These are phyloP conservation scores for Rhyacichthys aspro DNA, from an alignment of 2,797 vertebrate genomes.

Conservation along the genomic window DNA sequence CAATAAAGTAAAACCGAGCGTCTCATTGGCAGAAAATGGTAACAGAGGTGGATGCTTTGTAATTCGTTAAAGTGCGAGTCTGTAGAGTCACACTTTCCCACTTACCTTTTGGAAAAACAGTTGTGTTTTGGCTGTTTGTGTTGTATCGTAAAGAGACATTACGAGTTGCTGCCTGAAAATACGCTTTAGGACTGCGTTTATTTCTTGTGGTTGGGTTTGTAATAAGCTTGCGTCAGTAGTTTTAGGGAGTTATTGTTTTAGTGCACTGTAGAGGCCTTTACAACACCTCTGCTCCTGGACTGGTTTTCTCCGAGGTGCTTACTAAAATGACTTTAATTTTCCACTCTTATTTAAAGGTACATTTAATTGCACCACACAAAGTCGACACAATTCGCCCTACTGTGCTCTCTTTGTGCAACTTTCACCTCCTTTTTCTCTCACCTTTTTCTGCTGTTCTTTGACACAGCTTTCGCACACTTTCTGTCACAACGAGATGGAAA, in stretches of 20 bases:
- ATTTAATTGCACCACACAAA: slow-evolving; percentile 14
- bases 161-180: not conserved
- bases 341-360: slow-evolving; percentile 43
- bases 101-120: no score
- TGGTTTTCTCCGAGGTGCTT: slow-evolving; percentile 27
- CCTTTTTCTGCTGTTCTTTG: slow-evolving; percentile 8
- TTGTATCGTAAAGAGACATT: no score
- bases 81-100: no score
- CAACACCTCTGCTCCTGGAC: slow-evolving; percentile 22
- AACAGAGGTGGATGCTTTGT: no score
- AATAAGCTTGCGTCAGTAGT: slow-evolving; percentile 15
- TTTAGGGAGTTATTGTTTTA: slow-evolving; percentile 29
- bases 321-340: slow-evolving; percentile 42
- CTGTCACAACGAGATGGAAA: not conserved
- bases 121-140: no score
- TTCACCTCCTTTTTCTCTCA: not conserved
- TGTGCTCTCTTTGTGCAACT: not conserved
- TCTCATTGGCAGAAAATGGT: no score
- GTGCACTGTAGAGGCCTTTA: slow-evolving; percentile 43
- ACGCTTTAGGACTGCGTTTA: slow-evolving; percentile 10
- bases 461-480: slow-evolving; percentile 16
- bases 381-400: slow-evolving; percentile 8
- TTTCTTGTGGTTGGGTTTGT: slow-evolving; percentile 22
- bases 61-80: no score
- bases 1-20: no score